phyloP scores from a whole-genome alignment of 2,797 vertebrate genomes.

The Smutsia gigantea region DNA sequence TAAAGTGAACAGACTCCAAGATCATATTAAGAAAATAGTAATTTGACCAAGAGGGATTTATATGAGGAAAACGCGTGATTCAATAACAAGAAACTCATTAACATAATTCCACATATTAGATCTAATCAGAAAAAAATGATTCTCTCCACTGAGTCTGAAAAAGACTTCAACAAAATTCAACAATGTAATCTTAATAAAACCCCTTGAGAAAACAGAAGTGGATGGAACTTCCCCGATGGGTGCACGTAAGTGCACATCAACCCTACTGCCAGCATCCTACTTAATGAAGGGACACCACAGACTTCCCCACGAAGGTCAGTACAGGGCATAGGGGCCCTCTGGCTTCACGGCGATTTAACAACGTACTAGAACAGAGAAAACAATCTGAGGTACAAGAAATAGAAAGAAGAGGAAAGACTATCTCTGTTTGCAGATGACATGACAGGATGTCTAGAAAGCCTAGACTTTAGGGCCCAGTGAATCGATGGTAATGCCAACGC shows the following conservation, averaged over 20 bases:
- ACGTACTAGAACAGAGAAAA: neutral
- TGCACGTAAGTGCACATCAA: accelerated
- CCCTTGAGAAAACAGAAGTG: neutral
- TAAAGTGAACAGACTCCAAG: neutral
- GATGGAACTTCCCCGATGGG: neutral
- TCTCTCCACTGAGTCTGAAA: neutral
- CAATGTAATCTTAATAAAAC: no score
- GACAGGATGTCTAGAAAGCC: neutral
- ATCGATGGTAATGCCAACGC: neutral
- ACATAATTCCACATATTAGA: neutral
- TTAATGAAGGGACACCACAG: accelerated
- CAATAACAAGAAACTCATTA: neutral
- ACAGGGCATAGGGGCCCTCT: neutral
- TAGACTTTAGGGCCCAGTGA: neutral
- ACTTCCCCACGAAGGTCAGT: neutral
- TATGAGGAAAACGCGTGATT: neutral
- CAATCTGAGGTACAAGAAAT: neutral
- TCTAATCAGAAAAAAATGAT: neutral
- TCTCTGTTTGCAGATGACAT: neutral
- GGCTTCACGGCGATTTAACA: no score
- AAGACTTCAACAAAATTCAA: neutral
- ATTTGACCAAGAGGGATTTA: neutral
- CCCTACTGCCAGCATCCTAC: neutral
- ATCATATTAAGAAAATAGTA: neutral
- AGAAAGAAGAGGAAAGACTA: neutral